Conservation (phyloP, 2,797 vertebrate genomes). For the Danionella dracula region DNA sequence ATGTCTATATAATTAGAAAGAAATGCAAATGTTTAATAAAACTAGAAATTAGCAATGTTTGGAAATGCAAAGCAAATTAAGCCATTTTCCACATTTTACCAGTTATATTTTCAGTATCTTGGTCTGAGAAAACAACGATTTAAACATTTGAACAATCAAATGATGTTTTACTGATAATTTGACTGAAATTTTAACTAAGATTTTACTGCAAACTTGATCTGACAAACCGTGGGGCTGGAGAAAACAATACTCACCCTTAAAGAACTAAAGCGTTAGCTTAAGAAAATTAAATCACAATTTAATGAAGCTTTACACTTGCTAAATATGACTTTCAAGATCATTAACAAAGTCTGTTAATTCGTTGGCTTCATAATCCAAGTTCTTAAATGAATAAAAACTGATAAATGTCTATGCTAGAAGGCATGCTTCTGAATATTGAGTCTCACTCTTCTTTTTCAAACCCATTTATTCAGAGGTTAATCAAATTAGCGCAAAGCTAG, state of each 20-base stretch:
- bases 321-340: conserved; percentile 63
- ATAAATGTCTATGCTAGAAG: conserved; percentile 50
- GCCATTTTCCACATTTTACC: too few relatives aligned
- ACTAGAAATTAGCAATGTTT: too few relatives aligned
- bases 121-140: too few relatives aligned
- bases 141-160: too few relatives aligned
- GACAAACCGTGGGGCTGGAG: too few relatives aligned
- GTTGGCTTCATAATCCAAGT: conserved; percentile 52
- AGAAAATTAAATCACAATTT: conserved; percentile 59
- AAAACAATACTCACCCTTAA: conserved; percentile 35
- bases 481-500: conserved; percentile 40
- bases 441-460: conserved; percentile 31
- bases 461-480: conserved; percentile 39
- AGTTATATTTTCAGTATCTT: too few relatives aligned
- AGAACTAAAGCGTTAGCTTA: conserved; percentile 25
- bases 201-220: too few relatives aligned
- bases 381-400: conserved; percentile 35
- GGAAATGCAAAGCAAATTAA: too few relatives aligned
- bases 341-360: conserved; percentile 67
- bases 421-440: conserved; percentile 36
- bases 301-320: conserved; percentile 56
- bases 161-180: too few relatives aligned
- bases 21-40: too few relatives aligned
- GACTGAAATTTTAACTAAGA: too few relatives aligned
- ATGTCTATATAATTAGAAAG: too few relatives aligned